Evolutionary conservation across 2,113 vertebrate genomes (phyloP).

Genomic region (Triplophysa siluroides): DNA sequence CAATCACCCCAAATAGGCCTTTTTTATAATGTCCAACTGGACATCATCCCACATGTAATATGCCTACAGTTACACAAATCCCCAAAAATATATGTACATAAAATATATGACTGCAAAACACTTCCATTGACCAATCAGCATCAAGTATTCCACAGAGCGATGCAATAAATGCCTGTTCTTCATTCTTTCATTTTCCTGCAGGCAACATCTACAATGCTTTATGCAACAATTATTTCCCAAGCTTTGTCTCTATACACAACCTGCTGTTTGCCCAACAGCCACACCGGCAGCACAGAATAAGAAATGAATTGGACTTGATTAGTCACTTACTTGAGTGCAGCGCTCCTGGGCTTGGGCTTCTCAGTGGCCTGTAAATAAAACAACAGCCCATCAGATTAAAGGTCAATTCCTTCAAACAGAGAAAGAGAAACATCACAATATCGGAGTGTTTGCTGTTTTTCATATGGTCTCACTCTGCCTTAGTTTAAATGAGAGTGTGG

Average conservation of each 20-base stretch:
- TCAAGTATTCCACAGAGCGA: background rate
- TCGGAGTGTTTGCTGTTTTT: background rate
- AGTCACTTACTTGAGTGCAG: constrained; percentile 85
- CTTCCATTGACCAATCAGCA: background rate
- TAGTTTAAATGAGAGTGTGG: constrained; percentile 21
- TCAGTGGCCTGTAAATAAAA: constrained; percentile 86
- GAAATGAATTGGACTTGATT: constrained; percentile 27
- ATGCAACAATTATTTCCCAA: background rate
- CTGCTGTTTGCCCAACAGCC: constrained; percentile 53
- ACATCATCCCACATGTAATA: too few relatives aligned
- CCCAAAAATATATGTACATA: too few relatives aligned
- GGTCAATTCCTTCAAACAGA: constrained; percentile 1
- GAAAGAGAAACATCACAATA: background rate
- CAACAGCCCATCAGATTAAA: constrained; percentile 37
- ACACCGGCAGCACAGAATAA: constrained; percentile 6
- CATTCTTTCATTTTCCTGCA: background rate
- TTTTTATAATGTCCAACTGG: too few relatives aligned
- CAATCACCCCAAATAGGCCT: too few relatives aligned
- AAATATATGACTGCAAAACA: background rate
- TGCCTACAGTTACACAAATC: too few relatives aligned
- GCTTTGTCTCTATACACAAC: constrained; percentile 30
- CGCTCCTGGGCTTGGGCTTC: constrained; percentile 88
- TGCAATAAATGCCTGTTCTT: background rate
- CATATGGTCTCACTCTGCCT: constrained; percentile 15
- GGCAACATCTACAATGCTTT: background rate